These are phyloP conservation scores for Napeogenes inachia DNA, from an alignment of 2,888 invertebrate genomes.

Conservation along the genomic window DNA sequence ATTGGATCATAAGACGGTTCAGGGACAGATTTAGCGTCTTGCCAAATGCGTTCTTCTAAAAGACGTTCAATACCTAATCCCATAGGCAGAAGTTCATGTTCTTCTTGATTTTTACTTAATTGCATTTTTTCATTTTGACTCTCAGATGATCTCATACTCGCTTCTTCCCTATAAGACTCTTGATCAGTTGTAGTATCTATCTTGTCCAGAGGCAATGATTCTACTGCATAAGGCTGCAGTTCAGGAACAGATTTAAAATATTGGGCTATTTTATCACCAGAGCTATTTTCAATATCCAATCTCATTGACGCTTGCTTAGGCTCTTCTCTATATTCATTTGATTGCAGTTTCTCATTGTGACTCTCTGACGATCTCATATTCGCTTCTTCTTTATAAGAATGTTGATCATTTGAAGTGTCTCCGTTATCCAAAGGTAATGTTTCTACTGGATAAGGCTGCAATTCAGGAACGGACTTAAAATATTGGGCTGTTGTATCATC, in stretches of 20 bases:
- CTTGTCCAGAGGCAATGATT: background rate
- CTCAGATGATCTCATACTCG: background rate
- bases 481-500: conserved; percentile 10
- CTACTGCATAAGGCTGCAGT: background rate
- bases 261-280: background rate
- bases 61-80: too few relatives aligned
- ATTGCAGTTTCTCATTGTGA: conserved; percentile 7
- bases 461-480: conserved; percentile 9
- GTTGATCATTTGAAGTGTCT: background rate
- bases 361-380: background rate
- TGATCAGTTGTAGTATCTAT: background rate
- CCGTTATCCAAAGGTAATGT: background rate
- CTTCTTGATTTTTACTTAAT: conserved; percentile 19
- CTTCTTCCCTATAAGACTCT: background rate
- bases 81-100: conserved; percentile 3
- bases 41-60: too few relatives aligned
- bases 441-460: conserved; percentile 4
- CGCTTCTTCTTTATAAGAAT: conserved; percentile 1
- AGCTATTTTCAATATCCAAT: conserved; percentile 15
- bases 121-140: conserved; percentile 9
- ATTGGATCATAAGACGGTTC: too few relatives aligned
- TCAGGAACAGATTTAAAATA: background rate
- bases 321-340: conserved; percentile 13
- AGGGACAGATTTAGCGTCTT: too few relatives aligned
- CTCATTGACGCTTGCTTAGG: conserved; percentile 12